Conservation (phyloP, 2,888 invertebrate species). For the Ennomos fuscantarius region DNA sequence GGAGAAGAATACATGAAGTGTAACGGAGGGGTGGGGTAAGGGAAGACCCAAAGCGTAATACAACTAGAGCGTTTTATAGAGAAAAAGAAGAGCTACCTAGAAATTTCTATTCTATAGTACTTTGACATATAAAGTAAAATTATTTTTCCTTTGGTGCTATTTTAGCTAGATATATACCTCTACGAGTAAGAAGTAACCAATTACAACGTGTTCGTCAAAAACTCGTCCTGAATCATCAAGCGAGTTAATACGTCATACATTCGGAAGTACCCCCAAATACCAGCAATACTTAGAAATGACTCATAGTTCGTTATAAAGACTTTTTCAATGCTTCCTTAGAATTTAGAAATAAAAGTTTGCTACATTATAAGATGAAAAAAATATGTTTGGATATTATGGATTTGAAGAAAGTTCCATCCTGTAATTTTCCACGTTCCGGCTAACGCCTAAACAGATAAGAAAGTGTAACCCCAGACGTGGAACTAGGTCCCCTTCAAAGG, state of each 20-base stretch:
- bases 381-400: too few species aligned
- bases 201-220: constrained; percentile 21
- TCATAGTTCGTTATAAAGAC: constrained; percentile 4
- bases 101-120: too few species aligned
- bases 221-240: constrained; percentile 19
- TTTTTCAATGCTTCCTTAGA: neutral
- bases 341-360: too few species aligned
- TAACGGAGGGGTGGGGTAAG: too few species aligned
- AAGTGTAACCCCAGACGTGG: constrained; percentile 52
- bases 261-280: constrained; percentile 20
- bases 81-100: neutral
- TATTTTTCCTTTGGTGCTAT: too few species aligned
- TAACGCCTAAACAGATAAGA: constrained; percentile 23
- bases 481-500: constrained; percentile 62
- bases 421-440: constrained; percentile 30
- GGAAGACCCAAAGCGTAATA: too few species aligned
- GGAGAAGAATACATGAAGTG: too few species aligned
- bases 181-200: constrained; percentile 3
- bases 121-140: too few species aligned
- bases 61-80: too few species aligned
- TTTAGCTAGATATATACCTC: too few species aligned
- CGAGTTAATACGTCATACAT: constrained; percentile 8
- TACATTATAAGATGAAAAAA: too few species aligned
- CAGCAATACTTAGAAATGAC: constrained; percentile 18
- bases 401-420: constrained; percentile 16